Base-by-base conservation (phyloP, 2,888 invertebrate genomes). In the Cryptops parisi region DNA sequence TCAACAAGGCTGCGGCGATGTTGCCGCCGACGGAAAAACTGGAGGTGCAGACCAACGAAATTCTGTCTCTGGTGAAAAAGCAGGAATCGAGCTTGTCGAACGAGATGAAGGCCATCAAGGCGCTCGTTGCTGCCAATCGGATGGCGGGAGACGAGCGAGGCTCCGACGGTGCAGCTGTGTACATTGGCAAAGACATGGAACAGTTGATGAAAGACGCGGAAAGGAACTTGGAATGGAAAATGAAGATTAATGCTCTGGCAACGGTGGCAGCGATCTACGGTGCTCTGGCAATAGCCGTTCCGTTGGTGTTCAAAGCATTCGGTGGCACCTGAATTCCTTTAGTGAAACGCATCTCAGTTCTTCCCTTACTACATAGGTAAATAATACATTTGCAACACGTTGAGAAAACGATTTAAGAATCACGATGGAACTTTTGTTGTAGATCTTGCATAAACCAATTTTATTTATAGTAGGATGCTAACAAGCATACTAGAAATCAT, bases 251-350 rank as follows among this genome's bases (percentile, higher is more conserved):
- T 55, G 61, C 66, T 5, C 49, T 67, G 46, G 62, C 62, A 27
- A 63, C 66, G 3, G 64, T 65, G 9, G 64, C 65, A 9, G 59
- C 64, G 47, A 57, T 67, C 3, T 67, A 65, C 57, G 65, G 64
- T 6, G 62, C 64, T 12, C 57, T 66, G 38, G 65, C 65, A 24
- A 27, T 67, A 24, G 62, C 66, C 17, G 40, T 67, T 5, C 64
- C 64, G 2, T 47, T 65, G 26, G 43, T 56, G 19, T 52, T 47
- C 48, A 41, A 47, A 54, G 17, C 47, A 44, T 40, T 54, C 26
- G 47, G 43, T 23, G 41, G 49, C 15, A 23, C 24, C 9, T 46
- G 17, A 17, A 41, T 17, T 15, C 33, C 33, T n/a, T n/a, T n/a
- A 23, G 23, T 43, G 43, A 43, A 5, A 17, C 21, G 2, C 21